Percentiles rank a stretch among this genome's conserved stretches.
Evolutionary conservation across 2,797 vertebrate species (phyloP).

Genomic region (Anomalospiza imberbis): DNA sequence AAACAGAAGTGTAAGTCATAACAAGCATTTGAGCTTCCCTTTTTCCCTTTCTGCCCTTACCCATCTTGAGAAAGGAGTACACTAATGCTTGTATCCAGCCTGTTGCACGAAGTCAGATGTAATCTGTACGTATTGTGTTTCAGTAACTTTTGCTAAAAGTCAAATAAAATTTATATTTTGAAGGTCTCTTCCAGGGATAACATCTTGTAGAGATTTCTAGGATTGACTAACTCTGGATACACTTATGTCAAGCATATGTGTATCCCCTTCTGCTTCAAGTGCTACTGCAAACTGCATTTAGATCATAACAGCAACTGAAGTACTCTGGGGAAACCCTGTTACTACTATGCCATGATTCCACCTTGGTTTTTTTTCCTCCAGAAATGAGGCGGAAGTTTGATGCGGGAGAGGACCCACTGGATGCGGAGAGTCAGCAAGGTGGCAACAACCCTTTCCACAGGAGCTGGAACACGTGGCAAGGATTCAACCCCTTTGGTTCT

Average conservation of each 20-base stretch:
- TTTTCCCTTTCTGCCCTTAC: not conserved
- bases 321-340: not conserved
- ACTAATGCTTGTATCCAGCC: not conserved
- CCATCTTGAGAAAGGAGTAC: not conserved
- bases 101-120: not conserved
- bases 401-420: constrained; percentile 92
- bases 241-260: not conserved
- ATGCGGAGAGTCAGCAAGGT: constrained; percentile 92
- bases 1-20: not conserved
- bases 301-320: not conserved
- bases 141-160: not conserved
- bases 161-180: not conserved
- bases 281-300: not conserved
- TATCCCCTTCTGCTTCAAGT: not conserved
- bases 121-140: not conserved
- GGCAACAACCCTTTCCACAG: constrained; percentile 84
- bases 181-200: not conserved
- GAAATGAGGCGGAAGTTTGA: constrained; percentile 95
- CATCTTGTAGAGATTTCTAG: not conserved
- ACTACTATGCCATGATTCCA: not conserved
- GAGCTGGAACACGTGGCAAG: constrained; percentile 89
- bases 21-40: not conserved
- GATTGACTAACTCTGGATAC: not conserved
- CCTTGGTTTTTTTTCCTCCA: not conserved
- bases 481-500: constrained; percentile 94